Percentiles rank a stretch among this genome's conserved stretches.
Conservation (phyloP, 2,888 invertebrate species). For the Melanostoma scalare region DNA sequence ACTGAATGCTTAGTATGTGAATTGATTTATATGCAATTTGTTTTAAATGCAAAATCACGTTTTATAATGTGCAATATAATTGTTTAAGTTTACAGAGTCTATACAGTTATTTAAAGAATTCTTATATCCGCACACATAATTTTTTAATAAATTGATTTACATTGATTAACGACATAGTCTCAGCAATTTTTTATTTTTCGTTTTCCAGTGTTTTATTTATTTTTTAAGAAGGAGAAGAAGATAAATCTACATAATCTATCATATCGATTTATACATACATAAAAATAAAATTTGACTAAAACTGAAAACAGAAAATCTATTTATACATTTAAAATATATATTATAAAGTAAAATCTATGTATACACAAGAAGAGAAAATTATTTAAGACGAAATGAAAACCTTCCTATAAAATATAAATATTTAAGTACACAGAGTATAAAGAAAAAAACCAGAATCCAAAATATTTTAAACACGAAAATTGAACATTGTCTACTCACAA, state of each 20-base stretch:
- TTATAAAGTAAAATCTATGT: conserved; percentile 43
- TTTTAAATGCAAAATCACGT: no score
- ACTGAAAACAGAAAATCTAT: conserved; percentile 51
- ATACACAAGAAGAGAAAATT: conserved; percentile 34
- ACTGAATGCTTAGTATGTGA: conserved; percentile 55
- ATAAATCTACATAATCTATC: conserved; percentile 57
- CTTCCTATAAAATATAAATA: conserved; percentile 54
- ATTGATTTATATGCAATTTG: conserved; percentile 8
- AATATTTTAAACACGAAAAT: conserved; percentile 22
- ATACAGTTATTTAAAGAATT: background rate
- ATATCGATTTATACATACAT: conserved; percentile 62
- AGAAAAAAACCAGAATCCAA: background rate
- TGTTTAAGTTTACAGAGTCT: conserved; percentile 65
- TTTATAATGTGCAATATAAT: conserved; percentile 14
- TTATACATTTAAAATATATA: conserved; percentile 54
- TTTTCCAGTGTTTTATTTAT: conserved; percentile 25
- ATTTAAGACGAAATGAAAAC: conserved; percentile 40
- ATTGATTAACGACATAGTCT: conserved; percentile 44
- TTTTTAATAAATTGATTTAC: conserved; percentile 6
- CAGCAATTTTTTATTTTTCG: conserved; percentile 22
- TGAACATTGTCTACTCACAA: conserved; percentile 54
- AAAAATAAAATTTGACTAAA: conserved; percentile 44
- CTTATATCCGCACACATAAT: conserved; percentile 16
- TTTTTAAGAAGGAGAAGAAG: conserved; percentile 1
- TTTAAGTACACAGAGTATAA: conserved; percentile 8